Evolutionary conservation across 2,888 invertebrate species (phyloP).

Genomic region (Hydrotaea cyrtoneurina): DNA sequence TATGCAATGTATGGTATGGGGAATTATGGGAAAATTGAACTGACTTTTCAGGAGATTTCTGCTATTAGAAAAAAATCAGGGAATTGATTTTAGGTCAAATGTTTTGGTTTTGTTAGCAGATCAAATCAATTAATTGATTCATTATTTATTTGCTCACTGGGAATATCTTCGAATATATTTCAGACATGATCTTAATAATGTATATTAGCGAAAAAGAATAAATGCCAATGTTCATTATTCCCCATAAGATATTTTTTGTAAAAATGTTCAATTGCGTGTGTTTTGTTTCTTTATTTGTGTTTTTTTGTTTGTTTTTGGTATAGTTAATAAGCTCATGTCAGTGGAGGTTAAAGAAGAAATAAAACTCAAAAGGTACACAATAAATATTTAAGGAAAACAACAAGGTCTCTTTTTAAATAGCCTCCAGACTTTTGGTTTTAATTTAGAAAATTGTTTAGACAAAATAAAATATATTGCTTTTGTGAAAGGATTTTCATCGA

Average conservation of each 20-base stretch:
- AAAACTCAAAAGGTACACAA: constrained; percentile 14
- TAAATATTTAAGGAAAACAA: constrained; percentile 34
- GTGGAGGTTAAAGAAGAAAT: constrained; percentile 45
- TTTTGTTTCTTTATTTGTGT: constrained; percentile 15
- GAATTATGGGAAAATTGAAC: neutral
- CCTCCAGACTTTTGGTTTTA: constrained; percentile 46
- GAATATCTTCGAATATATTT: too few relatives aligned
- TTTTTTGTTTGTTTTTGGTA: constrained; percentile 44
- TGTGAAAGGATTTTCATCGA: constrained; percentile 43
- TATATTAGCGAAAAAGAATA: too few relatives aligned
- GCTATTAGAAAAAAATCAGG: neutral
- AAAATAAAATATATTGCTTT: constrained; percentile 63
- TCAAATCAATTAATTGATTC: too few relatives aligned
- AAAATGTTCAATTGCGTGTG: too few relatives aligned
- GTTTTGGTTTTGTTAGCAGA: too few relatives aligned
- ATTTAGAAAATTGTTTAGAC: constrained; percentile 39
- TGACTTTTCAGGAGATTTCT: neutral
- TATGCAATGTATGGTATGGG: neutral
- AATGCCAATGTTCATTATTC: neutral
- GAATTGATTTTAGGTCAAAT: too few relatives aligned
- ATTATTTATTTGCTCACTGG: too few relatives aligned
- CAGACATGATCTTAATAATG: too few relatives aligned
- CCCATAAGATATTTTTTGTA: neutral
- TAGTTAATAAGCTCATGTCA: constrained; percentile 65
- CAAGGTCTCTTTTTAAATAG: constrained; percentile 43